Percentiles rank a stretch among this genome's conserved stretches.
phyloP scores from a whole-genome alignment of 2,113 vertebrate genomes.

The Poeciliopsis turrubarensis region DNA sequence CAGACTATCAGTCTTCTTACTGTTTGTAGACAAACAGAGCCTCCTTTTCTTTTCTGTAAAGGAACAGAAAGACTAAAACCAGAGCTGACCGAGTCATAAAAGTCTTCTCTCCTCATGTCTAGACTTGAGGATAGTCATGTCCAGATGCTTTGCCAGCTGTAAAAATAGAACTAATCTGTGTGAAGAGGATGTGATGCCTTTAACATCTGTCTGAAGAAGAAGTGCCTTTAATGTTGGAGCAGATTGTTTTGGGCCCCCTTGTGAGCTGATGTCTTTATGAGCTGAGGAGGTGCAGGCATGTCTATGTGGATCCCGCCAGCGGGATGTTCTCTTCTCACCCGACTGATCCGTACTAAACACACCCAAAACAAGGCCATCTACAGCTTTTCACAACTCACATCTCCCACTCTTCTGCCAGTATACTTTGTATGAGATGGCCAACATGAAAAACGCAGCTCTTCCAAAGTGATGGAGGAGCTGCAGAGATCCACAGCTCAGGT shows the following conservation, averaged over 20 bases:
- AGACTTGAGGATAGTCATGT: constrained; percentile 45
- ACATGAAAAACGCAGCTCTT: neutral
- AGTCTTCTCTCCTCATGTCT: constrained; percentile 46
- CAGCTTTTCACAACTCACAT: neutral
- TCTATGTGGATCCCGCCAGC: constrained; percentile 33
- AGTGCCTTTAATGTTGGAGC: neutral
- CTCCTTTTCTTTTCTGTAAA: constrained; percentile 32
- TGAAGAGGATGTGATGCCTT: constrained; percentile 34
- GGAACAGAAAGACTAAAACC: constrained; percentile 26
- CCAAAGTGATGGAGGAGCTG: neutral
- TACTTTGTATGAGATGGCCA: neutral
- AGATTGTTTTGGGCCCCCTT: neutral
- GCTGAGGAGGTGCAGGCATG: constrained; percentile 20
- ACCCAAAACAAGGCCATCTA: constrained; percentile 15
- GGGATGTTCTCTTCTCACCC: constrained; percentile 29
- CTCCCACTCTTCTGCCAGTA: neutral
- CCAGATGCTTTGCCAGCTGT: constrained; percentile 27
- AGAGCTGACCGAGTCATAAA: constrained; percentile 41
- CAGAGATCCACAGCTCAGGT: neutral
- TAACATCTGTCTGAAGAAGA: constrained; percentile 36
- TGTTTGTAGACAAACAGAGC: constrained; percentile 41
- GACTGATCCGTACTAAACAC: constrained; percentile 33
- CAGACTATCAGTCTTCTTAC: constrained; percentile 30
- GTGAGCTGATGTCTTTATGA: constrained; percentile 38
- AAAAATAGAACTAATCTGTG: constrained; percentile 29